phyloP scores from a whole-genome alignment of 2,888 invertebrate genomes.

The Cephus runcator region DNA sequence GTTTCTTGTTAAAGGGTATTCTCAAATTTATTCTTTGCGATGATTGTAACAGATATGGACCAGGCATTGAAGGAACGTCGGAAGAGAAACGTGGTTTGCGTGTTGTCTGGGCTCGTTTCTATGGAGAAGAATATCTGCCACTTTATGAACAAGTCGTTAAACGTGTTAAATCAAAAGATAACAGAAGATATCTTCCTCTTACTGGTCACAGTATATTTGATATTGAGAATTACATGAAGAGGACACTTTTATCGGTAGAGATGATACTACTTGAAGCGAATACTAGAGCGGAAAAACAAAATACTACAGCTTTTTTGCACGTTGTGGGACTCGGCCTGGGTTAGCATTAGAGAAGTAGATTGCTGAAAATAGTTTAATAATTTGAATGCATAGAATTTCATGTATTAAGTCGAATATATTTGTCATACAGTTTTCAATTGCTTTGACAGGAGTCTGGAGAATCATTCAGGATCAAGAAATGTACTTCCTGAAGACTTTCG shows the following conservation, averaged over 20 bases:
- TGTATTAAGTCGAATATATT: neutral
- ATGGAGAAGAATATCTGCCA: conserved; percentile 54
- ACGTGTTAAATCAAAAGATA: conserved; percentile 48
- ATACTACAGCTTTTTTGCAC: conserved; percentile 72
- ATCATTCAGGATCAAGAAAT: conserved; percentile 72
- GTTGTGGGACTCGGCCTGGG: conserved; percentile 73
- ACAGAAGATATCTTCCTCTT: conserved; percentile 49
- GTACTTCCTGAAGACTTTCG: conserved; percentile 73
- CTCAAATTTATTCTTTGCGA: neutral
- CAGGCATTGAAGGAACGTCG: conserved; percentile 33
- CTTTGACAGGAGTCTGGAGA: conserved; percentile 72
- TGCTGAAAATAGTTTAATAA: too few species aligned
- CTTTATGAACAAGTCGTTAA: conserved; percentile 51
- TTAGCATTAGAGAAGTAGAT: conserved; percentile 25
- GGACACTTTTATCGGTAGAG: conserved; percentile 67
- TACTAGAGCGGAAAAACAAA: conserved; percentile 67
- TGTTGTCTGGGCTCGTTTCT: conserved; percentile 56
- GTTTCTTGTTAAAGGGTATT: neutral
- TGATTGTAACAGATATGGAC: conserved; percentile 45
- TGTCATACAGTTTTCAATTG: conserved; percentile 43
- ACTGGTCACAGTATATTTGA: conserved; percentile 56
- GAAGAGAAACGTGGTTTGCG: conserved; percentile 47
- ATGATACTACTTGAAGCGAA: conserved; percentile 73
- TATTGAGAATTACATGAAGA: conserved; percentile 60
- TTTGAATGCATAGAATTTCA: too few species aligned